Evolutionary conservation across 2,888 invertebrate species (phyloP), one percentile per base, ranked within the genome.

Genomic region (Copidosoma aretas): DNA sequence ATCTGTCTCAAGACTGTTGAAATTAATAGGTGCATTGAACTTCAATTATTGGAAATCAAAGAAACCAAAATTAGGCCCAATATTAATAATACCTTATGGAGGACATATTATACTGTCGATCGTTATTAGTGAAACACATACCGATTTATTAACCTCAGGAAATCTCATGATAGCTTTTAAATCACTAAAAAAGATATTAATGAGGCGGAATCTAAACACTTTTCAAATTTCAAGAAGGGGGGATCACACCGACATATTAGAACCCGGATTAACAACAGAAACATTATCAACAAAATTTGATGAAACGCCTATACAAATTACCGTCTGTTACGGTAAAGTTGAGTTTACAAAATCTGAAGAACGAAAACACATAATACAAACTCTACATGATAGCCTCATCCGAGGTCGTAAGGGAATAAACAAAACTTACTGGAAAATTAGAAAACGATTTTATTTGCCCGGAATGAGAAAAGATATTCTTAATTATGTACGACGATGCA

Each of bases 371-470:
- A 73, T 74, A 4, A 70, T 76, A 1, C 15, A 49, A 4, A 64
- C 64, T 10, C 32, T 64, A 19, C 76, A 75, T 56, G 60, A 57
- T 0, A 67, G 71, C 5, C 60, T 67, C 1, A 56, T 68, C 1
- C 70, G 72, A 1, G 73, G 74, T 0, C 74, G 75, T 52, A 66
- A 66, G 43, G 74, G 74, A 1, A 60, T 71, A 0, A 71, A 72
- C 1, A 64, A 71, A 21, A 75, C 73, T 0, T 64, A 65, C 32
- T 58, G 62, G 1, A 43, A 64, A 25, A 65, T 75, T n/a, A 53
- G 65, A 19, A 46, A 63, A 64, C 22, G 67, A 1, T 73, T 65
- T 32, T 63, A 70, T 32, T 73, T 75, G 77, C 63, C 66, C 2
- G 59, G 63, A 0, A 65, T 76, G 56, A 64, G 61, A 0, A 58